Conservation (phyloP, 2,888 invertebrate genomes). For the Acronicta aceris region DNA sequence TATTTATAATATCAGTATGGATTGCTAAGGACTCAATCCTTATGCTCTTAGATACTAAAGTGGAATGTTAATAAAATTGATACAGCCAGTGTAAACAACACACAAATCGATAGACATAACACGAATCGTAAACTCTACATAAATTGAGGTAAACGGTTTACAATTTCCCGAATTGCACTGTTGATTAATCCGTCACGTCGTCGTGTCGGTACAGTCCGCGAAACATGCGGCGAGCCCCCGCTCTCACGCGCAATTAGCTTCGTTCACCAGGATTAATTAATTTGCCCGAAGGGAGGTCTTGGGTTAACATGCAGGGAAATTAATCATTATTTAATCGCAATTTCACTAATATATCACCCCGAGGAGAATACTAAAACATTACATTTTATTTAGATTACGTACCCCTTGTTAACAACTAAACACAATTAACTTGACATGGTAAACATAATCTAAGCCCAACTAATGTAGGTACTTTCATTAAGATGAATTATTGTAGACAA, state of each 20-base stretch:
- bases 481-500: too few species aligned
- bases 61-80: too few species aligned
- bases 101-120: neutral
- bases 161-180: constrained; percentile 45
- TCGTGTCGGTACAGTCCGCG: constrained; percentile 43
- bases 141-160: constrained; percentile 42
- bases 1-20: too few species aligned
- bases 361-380: constrained; percentile 17
- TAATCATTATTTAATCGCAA: constrained; percentile 65
- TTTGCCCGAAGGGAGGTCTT: constrained; percentile 63
- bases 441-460: too few species aligned
- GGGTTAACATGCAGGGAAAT: constrained; percentile 66
- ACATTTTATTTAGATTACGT: neutral
- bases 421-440: neutral
- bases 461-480: too few species aligned
- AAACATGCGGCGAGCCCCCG: constrained; percentile 46
- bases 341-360: constrained; percentile 42
- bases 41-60: too few species aligned
- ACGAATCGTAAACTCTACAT: constrained; percentile 22
- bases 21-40: too few species aligned
- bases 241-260: constrained; percentile 70
- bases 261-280: constrained; percentile 77
- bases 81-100: neutral
- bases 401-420: neutral
- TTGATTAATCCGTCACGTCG: constrained; percentile 63